Conservation (phyloP, 2,797 vertebrate genomes). For the Babyrousa celebensis region DNA sequence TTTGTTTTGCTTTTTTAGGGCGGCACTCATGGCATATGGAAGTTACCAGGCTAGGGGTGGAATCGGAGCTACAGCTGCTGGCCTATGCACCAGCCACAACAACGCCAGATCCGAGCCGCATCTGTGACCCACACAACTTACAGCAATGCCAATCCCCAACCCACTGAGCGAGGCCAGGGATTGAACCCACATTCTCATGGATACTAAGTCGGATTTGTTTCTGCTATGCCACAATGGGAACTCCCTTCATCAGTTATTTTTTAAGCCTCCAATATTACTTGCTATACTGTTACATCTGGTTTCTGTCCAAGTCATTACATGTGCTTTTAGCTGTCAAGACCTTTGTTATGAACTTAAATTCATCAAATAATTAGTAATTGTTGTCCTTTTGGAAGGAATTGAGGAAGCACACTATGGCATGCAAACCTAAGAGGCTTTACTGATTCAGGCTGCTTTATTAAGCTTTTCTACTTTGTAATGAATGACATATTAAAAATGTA, state of each 20-base stretch:
- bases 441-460: conserved; percentile 75
- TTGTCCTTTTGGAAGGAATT: conserved; percentile 65
- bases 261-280: conserved; percentile 61
- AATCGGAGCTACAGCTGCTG: too few relatives aligned
- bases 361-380: conserved; percentile 80
- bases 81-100: too few relatives aligned
- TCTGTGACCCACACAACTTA: too few relatives aligned
- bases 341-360: conserved; percentile 79
- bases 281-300: conserved; percentile 50
- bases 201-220: too few relatives aligned
- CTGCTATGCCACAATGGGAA: too few relatives aligned
- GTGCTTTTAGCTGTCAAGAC: conserved; percentile 63
- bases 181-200: too few relatives aligned
- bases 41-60: too few relatives aligned
- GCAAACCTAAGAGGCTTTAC: conserved; percentile 60
- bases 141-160: too few relatives aligned
- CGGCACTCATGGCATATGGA: too few relatives aligned
- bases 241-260: neutral
- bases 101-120: too few relatives aligned
- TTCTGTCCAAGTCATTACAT: conserved; percentile 44
- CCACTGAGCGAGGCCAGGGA: too few relatives aligned
- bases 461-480: conserved; percentile 57
- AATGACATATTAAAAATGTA: conserved; percentile 40
- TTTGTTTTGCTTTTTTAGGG: too few relatives aligned
- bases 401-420: neutral